Percentiles rank a stretch among this genome's conserved stretches.
These are phyloP conservation scores for Anolis apletophallus DNA, from an alignment of 2,797 vertebrate genomes.

Conservation along the genomic window DNA sequence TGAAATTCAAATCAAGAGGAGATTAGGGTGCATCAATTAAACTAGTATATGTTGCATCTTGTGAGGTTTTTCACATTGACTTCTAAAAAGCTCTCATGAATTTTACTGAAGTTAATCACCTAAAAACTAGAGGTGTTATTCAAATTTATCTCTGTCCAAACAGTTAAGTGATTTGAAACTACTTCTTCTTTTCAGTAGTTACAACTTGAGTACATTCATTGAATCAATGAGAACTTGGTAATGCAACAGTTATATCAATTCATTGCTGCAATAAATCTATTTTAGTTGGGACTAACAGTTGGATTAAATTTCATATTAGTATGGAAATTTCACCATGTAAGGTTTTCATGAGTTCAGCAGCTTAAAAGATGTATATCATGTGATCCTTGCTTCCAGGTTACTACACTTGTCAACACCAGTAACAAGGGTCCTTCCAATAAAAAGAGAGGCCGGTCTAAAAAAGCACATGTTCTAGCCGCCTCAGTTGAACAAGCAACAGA, in stretches of 20 bases:
- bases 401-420: constrained; percentile 96
- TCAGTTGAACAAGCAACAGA: constrained; percentile 97
- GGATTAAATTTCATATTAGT: neutral
- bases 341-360: constrained; percentile 27
- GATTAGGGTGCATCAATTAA: neutral
- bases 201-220: too few species aligned
- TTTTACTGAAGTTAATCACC: neutral
- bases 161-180: neutral
- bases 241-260: too few species aligned
- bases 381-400: constrained; percentile 83
- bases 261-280: too few species aligned
- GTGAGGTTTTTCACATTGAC: neutral
- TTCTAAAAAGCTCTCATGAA: neutral
- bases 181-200: too few species aligned
- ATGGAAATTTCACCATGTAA: neutral
- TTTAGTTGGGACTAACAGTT: too few species aligned
- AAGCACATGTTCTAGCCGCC: constrained; percentile 96
- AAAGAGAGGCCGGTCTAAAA: constrained; percentile 98
- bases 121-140: neutral
- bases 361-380: neutral
- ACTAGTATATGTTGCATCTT: neutral
- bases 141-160: neutral
- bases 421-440: constrained; percentile 99
- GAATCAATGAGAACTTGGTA: too few species aligned
- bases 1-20: neutral